Conservation (phyloP, 2,888 invertebrate genomes). For the Ditula angustiorana region DNA sequence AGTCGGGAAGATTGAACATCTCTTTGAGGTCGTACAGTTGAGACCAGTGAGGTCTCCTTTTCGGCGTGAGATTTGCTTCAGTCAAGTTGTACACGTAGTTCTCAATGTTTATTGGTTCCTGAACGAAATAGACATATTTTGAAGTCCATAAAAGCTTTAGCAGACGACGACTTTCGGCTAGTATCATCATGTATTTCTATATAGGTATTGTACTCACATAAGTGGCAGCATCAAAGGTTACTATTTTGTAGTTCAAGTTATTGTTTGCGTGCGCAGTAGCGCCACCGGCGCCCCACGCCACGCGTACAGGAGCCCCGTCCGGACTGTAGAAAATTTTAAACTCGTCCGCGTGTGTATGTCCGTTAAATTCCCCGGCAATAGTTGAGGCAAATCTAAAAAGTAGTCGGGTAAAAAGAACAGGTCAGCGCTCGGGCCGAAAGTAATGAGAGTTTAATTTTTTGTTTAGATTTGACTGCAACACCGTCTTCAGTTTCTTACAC, state of each 20-base stretch:
- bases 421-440: too few species aligned
- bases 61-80: conserved; percentile 87
- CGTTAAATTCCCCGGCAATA: conserved; percentile 92
- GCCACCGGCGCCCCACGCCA: conserved; percentile 94
- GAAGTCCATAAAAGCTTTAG: too few species aligned
- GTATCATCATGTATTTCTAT: too few species aligned
- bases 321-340: conserved; percentile 89
- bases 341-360: conserved; percentile 92
- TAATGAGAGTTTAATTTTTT: too few species aligned
- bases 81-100: conserved; percentile 92
- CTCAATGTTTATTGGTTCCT: conserved; percentile 88
- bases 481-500: too few species aligned
- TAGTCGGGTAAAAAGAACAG: not conserved
- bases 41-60: conserved; percentile 88
- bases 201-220: conserved; percentile 74
- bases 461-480: too few species aligned
- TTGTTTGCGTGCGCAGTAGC: conserved; percentile 89
- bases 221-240: conserved; percentile 86
- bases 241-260: conserved; percentile 93
- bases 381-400: conserved; percentile 88
- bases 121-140: conserved; percentile 47
- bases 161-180: too few species aligned
- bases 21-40: conserved; percentile 91
- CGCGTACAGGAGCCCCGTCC: conserved; percentile 85
- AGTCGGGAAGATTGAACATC: conserved; percentile 86